These are phyloP conservation scores for Drosophila lacicola DNA, from an alignment of 2,888 invertebrate species.

Conservation along the genomic window DNA sequence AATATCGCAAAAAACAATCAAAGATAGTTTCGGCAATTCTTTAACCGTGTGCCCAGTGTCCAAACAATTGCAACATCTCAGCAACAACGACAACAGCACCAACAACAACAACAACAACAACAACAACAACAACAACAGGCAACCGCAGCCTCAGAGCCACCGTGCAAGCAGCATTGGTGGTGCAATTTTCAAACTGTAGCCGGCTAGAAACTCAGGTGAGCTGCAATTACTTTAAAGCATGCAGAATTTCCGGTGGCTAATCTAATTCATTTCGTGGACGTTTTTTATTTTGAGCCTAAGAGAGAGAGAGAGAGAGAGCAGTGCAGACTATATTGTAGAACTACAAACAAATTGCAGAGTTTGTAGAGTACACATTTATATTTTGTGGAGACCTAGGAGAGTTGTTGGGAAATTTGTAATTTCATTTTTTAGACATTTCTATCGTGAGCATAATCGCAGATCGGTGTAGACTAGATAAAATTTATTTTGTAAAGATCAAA, in stretches of 20 bases:
- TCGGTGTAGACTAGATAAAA: no score
- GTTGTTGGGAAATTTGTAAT: no score
- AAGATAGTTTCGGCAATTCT: conserved; percentile 3
- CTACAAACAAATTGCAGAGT: no score
- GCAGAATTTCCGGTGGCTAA: not conserved
- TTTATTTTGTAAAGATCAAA: no score
- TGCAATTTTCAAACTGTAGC: conserved; percentile 69
- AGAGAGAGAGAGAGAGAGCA: no score
- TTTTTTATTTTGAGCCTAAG: no score
- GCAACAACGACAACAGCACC: not conserved
- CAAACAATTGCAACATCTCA: not conserved
- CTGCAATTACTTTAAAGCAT: not conserved
- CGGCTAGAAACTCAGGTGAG: conserved; percentile 73
- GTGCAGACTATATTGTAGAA: no score
- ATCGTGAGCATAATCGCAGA: no score
- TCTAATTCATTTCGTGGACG: no score
- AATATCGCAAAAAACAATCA: conserved; percentile 5
- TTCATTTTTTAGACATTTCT: no score
- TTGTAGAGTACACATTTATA: no score
- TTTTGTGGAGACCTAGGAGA: no score
- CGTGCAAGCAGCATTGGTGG: conserved; percentile 45
- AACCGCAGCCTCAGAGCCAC: conserved; percentile 31
- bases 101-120: not conserved
- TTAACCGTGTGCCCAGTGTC: conserved; percentile 1
- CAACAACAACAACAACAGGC: not conserved